Evolutionary conservation across 2,888 invertebrate species (phyloP).

Genomic region (Nudaria mundana): DNA sequence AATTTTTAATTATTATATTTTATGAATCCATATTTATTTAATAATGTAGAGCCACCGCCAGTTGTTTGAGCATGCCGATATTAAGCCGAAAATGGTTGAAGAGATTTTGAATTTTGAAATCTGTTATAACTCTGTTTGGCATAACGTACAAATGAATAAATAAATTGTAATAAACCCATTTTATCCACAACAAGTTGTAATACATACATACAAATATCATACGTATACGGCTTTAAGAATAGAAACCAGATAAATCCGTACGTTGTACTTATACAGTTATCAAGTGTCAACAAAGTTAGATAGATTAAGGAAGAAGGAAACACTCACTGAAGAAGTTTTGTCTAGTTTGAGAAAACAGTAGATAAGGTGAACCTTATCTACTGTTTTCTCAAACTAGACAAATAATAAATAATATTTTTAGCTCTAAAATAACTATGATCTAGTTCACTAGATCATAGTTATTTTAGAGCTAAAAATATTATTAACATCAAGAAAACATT

Average conservation of each 20-base stretch:
- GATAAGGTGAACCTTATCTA: no score
- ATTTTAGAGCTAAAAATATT: no score
- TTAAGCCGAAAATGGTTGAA: constrained; percentile 56
- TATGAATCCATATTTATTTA: constrained; percentile 4
- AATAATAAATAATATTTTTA: no score
- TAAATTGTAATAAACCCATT: neutral
- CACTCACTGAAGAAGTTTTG: no score
- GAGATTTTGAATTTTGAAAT: constrained; percentile 73
- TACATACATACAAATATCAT: neutral
- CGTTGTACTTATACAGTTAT: neutral
- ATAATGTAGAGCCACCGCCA: constrained; percentile 62
- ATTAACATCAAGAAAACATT: no score
- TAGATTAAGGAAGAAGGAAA: no score
- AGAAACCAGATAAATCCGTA: neutral
- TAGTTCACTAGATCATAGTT: no score
- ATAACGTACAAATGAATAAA: constrained; percentile 30
- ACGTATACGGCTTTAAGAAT: neutral
- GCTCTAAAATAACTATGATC: no score
- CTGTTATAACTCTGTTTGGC: constrained; percentile 69
- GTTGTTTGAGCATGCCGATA: constrained; percentile 72
- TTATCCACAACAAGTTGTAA: neutral
- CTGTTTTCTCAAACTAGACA: no score
- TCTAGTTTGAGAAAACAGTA: no score
- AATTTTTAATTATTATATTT: constrained; percentile 12
- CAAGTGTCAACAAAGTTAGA: no score